phyloP scores from a whole-genome alignment of 2,113 vertebrate genomes.

The Callospermophilus lateralis region DNA sequence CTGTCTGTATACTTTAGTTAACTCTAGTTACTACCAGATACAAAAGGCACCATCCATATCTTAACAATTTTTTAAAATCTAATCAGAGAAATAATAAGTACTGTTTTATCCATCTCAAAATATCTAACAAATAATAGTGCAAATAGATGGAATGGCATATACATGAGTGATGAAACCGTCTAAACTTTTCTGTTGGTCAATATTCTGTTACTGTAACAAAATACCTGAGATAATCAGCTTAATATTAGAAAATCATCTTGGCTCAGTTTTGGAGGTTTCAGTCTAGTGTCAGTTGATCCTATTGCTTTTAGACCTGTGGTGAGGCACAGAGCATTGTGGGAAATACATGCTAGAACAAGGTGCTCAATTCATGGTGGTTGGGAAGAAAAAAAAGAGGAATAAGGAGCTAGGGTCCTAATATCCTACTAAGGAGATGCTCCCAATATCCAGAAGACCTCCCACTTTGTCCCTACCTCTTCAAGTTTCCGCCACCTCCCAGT shows the following conservation, averaged over 20 bases:
- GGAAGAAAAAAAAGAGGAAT: background rate
- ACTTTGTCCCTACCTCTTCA: background rate
- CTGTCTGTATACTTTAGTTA: background rate
- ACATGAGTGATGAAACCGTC: background rate
- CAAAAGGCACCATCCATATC: background rate
- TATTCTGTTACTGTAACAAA: background rate
- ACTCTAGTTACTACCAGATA: background rate
- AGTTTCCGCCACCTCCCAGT: too few relatives aligned
- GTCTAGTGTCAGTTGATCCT: background rate
- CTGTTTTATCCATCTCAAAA: background rate
- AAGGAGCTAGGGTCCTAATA: background rate
- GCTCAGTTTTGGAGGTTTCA: background rate
- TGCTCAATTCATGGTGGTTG: background rate
- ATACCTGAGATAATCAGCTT: background rate
- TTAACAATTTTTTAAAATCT: background rate
- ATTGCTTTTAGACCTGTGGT: background rate
- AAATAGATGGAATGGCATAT: background rate
- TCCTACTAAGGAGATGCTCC: too few relatives aligned
- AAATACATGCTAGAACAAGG: background rate
- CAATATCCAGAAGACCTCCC: background rate
- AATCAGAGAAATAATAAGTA: background rate
- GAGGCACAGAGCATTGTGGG: background rate
- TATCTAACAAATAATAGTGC: background rate
- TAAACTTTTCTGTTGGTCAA: background rate
- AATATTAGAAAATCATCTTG: background rate